Conservation (phyloP, 2,797 vertebrate genomes). For the Bradypodion ventrale region DNA sequence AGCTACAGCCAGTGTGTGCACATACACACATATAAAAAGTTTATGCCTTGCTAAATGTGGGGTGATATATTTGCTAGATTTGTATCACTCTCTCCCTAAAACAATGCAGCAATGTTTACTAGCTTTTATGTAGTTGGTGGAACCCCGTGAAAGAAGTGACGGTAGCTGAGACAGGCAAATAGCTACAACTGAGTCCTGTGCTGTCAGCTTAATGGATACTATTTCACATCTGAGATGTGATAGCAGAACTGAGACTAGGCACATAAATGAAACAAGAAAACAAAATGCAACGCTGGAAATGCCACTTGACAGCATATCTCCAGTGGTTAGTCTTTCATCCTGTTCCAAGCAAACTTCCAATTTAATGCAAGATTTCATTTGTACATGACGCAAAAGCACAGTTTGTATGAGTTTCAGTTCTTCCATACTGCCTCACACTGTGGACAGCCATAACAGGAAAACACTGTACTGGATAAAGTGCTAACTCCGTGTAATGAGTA, state of each 20-base stretch:
- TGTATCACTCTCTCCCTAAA: slow-evolving; percentile 1
- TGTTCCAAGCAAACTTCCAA: slow-evolving; percentile 3
- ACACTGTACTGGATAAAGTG: neutral
- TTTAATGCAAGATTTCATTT: slow-evolving; percentile 5
- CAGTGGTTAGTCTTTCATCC: neutral
- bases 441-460: slow-evolving; percentile 2
- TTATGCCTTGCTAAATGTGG: slow-evolving; percentile 57
- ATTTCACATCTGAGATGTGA: slow-evolving; percentile 18
- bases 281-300: neutral
- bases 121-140: slow-evolving; percentile 10
- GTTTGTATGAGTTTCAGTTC: slow-evolving; percentile 1
- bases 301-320: neutral
- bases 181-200: neutral
- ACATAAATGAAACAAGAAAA: neutral
- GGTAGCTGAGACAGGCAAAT: slow-evolving; percentile 5
- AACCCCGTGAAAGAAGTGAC: neutral
- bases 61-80: slow-evolving; percentile 33
- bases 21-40: slow-evolving; percentile 48
- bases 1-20: neutral
- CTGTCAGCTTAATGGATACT: neutral
- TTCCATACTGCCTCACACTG: slow-evolving; percentile 4
- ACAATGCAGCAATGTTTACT: slow-evolving; percentile 10
- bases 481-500: slow-evolving; percentile 12
- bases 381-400: neutral
- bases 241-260: slow-evolving; percentile 9